These are phyloP conservation scores for Turritopsis dohrnii DNA, from an alignment of 30 jellyfish, hydroid and myxozoan species.

Conservation along the genomic window DNA sequence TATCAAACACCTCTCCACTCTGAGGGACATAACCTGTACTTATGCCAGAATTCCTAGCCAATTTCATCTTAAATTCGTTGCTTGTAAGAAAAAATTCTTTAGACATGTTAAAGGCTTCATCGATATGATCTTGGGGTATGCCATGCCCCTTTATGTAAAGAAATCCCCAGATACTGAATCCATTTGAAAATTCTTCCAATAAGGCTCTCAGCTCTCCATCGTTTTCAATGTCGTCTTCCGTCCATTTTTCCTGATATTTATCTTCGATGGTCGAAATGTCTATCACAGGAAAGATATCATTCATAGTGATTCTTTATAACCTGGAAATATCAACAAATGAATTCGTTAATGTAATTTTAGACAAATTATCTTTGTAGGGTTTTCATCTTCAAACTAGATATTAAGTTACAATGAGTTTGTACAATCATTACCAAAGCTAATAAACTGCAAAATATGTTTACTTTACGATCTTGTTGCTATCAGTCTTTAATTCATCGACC, in stretches of 20 bases:
- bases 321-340: too few relatives aligned
- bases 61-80: not conserved
- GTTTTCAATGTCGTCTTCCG: not conserved
- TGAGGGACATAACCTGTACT: constrained; percentile 27
- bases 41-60: constrained; percentile 18
- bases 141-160: constrained; percentile 34
- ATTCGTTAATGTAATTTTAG: too few relatives aligned
- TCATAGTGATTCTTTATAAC: too few relatives aligned
- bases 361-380: too few relatives aligned
- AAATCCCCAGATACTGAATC: constrained; percentile 40
- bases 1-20: constrained; percentile 21
- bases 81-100: not conserved
- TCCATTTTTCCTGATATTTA: not conserved
- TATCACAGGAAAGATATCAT: not conserved
- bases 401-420: too few relatives aligned
- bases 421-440: too few relatives aligned
- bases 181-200: constrained; percentile 12
- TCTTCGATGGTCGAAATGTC: not conserved
- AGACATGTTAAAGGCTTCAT: not conserved
- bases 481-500: too few relatives aligned
- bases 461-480: too few relatives aligned
- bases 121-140: constrained; percentile 4
- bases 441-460: too few relatives aligned
- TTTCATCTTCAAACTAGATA: too few relatives aligned
- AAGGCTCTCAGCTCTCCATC: constrained; percentile 10